Evolutionary conservation across 1,140 invertebrate species (phyloP).

Genomic region (Aphelenchoides fujianensis): DNA sequence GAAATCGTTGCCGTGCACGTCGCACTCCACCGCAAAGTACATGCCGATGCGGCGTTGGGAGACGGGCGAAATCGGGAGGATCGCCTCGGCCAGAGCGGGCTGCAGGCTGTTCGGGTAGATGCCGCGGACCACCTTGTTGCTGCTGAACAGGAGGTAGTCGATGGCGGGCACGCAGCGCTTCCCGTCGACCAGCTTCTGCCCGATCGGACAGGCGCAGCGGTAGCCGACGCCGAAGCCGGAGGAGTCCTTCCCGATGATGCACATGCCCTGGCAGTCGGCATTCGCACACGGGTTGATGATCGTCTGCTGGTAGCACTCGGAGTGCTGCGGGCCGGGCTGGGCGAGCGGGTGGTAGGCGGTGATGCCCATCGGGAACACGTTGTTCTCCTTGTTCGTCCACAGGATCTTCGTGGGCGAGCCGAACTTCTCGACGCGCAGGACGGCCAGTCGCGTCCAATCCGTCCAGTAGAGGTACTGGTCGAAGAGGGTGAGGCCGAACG

Average conservation of each 20-base stretch:
- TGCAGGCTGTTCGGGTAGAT: constrained; percentile 83
- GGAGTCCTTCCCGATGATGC: constrained; percentile 78
- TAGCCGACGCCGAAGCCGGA: constrained; percentile 79
- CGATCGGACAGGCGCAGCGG: constrained; percentile 88
- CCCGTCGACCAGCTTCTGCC: constrained; percentile 69
- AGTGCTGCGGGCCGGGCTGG: constrained; percentile 56
- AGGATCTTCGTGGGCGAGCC: constrained; percentile 51
- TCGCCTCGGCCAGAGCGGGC: constrained; percentile 87
- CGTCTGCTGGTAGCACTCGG: constrained; percentile 55
- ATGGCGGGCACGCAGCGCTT: constrained; percentile 79
- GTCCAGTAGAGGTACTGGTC: constrained; percentile 82
- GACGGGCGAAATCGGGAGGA: constrained; percentile 75
- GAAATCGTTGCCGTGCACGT: constrained; percentile 71
- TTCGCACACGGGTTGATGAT: constrained; percentile 83
- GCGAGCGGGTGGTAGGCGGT: constrained; percentile 59
- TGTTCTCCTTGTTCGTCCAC: constrained; percentile 59
- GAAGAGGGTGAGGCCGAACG: constrained; percentile 61
- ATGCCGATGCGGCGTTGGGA: constrained; percentile 91
- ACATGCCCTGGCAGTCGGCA: constrained; percentile 90
- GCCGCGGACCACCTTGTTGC: constrained; percentile 92
- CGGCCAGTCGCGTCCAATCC: constrained; percentile 87
- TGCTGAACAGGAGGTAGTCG: constrained; percentile 93
- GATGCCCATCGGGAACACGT: constrained; percentile 62
- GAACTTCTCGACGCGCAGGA: constrained; percentile 86
- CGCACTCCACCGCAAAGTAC: constrained; percentile 81